Conservation (phyloP, 1,140 invertebrate genomes). For the Heliconius melpomene region DNA sequence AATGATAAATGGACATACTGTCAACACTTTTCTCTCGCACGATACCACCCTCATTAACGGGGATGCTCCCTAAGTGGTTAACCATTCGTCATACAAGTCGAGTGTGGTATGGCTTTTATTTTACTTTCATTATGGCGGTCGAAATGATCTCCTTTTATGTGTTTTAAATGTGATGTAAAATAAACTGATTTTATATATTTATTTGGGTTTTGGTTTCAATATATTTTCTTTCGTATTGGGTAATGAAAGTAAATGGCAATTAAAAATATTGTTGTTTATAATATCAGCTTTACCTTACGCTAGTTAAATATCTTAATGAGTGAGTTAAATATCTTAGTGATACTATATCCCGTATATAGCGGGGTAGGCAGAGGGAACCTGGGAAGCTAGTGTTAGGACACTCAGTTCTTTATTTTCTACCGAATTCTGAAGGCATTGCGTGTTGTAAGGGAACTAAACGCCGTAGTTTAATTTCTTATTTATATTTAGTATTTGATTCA, state of each 20-base stretch:
- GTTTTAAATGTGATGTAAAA: not conserved
- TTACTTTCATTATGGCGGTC: constrained; percentile 9
- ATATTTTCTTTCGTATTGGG: not conserved
- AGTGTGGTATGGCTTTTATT: constrained; percentile 24
- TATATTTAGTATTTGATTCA: too few species aligned
- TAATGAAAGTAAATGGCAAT: not conserved
- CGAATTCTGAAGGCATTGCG: too few species aligned
- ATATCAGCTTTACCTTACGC: too few species aligned
- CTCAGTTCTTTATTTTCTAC: too few species aligned
- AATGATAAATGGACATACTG: not conserved
- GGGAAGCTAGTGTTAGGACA: too few species aligned
- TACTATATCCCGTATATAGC: too few species aligned
- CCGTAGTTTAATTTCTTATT: too few species aligned
- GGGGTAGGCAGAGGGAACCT: too few species aligned
- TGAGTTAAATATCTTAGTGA: too few species aligned
- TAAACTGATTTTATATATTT: not conserved
- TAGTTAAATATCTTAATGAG: too few species aligned
- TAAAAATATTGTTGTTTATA: too few species aligned
- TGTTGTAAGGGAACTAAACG: too few species aligned
- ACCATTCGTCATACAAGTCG: constrained; percentile 52
- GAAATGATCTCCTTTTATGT: constrained; percentile 1
- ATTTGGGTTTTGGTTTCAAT: not conserved
- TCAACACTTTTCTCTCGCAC: constrained; percentile 33
- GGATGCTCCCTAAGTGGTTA: constrained; percentile 55
- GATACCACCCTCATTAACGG: constrained; percentile 46